Conservation (phyloP, 1,140 invertebrate genomes). For the Hyles vespertilio region DNA sequence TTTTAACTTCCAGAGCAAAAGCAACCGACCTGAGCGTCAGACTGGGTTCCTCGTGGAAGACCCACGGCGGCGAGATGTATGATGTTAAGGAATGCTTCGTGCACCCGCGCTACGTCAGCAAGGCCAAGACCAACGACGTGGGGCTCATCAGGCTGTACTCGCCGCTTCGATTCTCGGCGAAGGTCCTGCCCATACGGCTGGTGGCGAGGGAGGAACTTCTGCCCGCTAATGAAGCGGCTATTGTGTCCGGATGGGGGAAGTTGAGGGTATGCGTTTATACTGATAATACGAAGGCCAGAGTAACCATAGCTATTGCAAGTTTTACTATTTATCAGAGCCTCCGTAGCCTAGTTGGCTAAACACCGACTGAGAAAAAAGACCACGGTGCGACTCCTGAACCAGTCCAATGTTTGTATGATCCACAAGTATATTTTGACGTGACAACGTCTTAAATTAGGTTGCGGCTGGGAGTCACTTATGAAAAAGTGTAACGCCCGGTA, state of each 20-base stretch:
- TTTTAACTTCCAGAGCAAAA: conserved; percentile 23
- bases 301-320: no score
- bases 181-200: conserved; percentile 51
- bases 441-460: no score
- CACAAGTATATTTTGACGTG: no score
- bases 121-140: conserved; percentile 50
- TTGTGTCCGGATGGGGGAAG: conserved; percentile 65
- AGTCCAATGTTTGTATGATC: no score
- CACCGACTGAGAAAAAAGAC: no score
- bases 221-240: conserved; percentile 38
- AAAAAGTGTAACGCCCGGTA: no score
- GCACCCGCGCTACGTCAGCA: conserved; percentile 53
- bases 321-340: no score
- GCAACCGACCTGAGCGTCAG: conserved; percentile 52
- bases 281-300: no score
- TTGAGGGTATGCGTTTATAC: conserved; percentile 30
- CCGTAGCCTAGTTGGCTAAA: no score
- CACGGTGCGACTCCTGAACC: no score
- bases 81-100: conserved; percentile 55
- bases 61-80: conserved; percentile 64
- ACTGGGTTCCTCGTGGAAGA: conserved; percentile 62
- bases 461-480: no score
- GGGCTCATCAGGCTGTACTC: conserved; percentile 53
- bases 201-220: conserved; percentile 35
- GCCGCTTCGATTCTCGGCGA: conserved; percentile 48